Evolutionary conservation across 2,888 invertebrate genomes (phyloP), one percentile per base, ranked within the genome.

Genomic region (Athalia cordata): DNA sequence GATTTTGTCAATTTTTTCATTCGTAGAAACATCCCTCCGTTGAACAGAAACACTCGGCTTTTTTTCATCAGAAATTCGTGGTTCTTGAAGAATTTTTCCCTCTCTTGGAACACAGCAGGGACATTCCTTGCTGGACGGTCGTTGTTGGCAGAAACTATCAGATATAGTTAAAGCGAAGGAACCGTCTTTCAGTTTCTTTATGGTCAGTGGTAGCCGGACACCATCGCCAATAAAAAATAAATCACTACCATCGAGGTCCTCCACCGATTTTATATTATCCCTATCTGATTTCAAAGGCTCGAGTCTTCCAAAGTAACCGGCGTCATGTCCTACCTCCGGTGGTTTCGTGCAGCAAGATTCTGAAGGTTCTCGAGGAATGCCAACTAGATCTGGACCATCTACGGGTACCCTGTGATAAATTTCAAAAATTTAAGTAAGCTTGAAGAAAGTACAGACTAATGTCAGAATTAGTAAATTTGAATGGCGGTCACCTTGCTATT

Each of bases 201-300:
- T 84, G 7, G 84, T 86, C 61, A 90, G 29, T 0, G 89, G 89
- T 49, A 90, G 80, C 57, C 80, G 85, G 0, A 88, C 86, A 4
- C 86, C 86, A 75, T 89, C 87, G 3, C 86, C 88, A 5, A 87
- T 77, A 70, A 88, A 90, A 50, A 84, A 85, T 9, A 89, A 75
- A 13, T 87, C 83, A 0, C 85, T 82, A 11, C 83, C 78, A 29
- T 61, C 77, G 11, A 86, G 81, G 59, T 81, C 81, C 3, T 77
- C 59, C 3, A 81, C 50, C 62, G 72, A 65, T n/a, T 64, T 49
- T 0, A 43, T 13, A 62, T 13, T 57, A n/a, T 72, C 65, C 29
- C 29, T 2, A 74, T 79, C 50, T 7, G 29, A 65, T 13, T 77
- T 45, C 43, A 76, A 64, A 4, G 59, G 57, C 8, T 55, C 67